Conservation (phyloP, 2,797 vertebrate species). For the Cyprinodon diabolis region DNA sequence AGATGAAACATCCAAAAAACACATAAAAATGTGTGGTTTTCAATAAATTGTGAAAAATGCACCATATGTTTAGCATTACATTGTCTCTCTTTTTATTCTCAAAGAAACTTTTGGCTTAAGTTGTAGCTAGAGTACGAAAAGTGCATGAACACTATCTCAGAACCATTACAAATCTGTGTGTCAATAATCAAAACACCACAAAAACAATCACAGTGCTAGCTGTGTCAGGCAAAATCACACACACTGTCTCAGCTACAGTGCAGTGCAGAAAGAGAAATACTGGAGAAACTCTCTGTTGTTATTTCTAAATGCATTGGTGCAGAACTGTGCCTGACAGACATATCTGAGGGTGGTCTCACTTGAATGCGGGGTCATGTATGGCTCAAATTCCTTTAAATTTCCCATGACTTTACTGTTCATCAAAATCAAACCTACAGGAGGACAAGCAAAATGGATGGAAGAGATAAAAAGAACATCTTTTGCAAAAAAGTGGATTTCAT, state of each 20-base stretch:
- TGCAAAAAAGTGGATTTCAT: not conserved
- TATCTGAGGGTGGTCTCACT: not conserved
- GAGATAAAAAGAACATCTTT: not conserved
- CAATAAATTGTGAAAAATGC: too few species aligned
- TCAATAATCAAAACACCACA: slow-evolving; percentile 12
- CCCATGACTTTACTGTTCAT: not conserved
- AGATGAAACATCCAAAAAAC: too few species aligned
- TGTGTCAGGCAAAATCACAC: slow-evolving; percentile 5
- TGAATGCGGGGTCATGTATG: not conserved
- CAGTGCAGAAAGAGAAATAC: not conserved
- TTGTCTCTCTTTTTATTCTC: not conserved
- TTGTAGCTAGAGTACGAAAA: not conserved
- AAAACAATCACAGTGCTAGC: not conserved
- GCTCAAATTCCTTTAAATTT: not conserved
- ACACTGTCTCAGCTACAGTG: not conserved
- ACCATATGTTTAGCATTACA: not conserved
- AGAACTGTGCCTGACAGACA: not conserved
- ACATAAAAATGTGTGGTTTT: too few species aligned
- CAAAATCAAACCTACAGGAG: not conserved
- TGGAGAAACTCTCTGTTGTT: not conserved
- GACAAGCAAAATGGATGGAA: not conserved
- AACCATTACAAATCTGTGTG: not conserved
- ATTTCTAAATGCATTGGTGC: not conserved
- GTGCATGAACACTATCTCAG: not conserved
- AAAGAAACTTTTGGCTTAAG: not conserved